Conservation (phyloP, 23 tunicate genomes). For the Ascidia mentula region DNA sequence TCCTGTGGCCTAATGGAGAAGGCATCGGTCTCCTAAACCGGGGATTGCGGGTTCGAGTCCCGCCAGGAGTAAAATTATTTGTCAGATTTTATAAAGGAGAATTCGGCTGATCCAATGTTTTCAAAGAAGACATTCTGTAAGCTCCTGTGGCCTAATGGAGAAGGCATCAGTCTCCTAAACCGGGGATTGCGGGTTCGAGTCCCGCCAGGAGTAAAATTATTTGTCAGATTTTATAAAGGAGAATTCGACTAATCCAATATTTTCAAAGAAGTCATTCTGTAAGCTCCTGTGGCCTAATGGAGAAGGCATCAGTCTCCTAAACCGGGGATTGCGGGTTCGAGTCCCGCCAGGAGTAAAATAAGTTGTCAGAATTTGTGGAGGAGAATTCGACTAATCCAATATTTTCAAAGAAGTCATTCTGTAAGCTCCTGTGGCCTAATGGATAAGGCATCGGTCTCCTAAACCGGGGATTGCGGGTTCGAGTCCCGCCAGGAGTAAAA, state of each 20-base stretch:
- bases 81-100: not conserved
- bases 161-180: not conserved
- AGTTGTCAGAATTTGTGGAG: not conserved
- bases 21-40: conserved; percentile 3
- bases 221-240: too few relatives aligned
- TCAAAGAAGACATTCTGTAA: not conserved
- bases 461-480: conserved; percentile 3
- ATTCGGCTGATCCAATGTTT: not conserved
- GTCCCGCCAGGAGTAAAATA: not conserved
- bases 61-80: not conserved
- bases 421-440: conserved; percentile 2
- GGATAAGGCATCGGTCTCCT: conserved; percentile 3
- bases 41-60: conserved; percentile 4
- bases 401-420: too few relatives aligned
- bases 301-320: not conserved
- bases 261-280: too few relatives aligned
- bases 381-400: not conserved
- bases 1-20: not conserved
- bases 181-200: conserved; percentile 4
- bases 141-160: not conserved
- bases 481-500: conserved; percentile 4
- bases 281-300: not conserved
- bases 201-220: conserved; percentile 6
- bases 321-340: conserved; percentile 4
- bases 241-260: too few relatives aligned